Base-by-base conservation (phyloP, 2,113 vertebrate genomes). In the Pyxicephalus adspersus region DNA sequence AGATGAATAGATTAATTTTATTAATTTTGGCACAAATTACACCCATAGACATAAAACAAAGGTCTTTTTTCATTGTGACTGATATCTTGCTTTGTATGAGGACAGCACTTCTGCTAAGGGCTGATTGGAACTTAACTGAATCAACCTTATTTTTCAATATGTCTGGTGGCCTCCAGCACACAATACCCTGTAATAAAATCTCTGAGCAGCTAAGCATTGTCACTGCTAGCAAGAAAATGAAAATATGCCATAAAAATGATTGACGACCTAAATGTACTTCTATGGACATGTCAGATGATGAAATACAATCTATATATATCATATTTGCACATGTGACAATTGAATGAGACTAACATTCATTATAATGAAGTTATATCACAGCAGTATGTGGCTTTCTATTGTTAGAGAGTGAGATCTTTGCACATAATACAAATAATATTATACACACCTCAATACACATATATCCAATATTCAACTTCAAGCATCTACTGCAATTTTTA, bases 231-330 rank as follows among this genome's bases (percentile, higher is more conserved):
- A 50, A 61, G 64, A 85, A 89, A 90, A 88, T 84, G 51, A 85
- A 89, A 83, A 86, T 28, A 65, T 3, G 15, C 72, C 75, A 81
- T 84, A 74, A 87, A 84, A 83, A 50, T 19, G 3, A 88, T 79
- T 83, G 83, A 77, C 75, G 64, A 0, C 0, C 82, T 85, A 87
- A 87, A 80, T 77, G 83, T 87, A 87, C 83, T 26, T 83, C 77
- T 67, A 83, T 86, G 83, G 73, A 78, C 80, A 83, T 87, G 87
- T 79, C 85, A 86, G 50, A 79, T 86, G 85, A 75, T 79, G 84
- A 82, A 89, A 86, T 52, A 26, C 73, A 78, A 79, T 60, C 85
- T 84, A 89, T 89, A 87, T 86, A 87, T 86, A 88, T 89, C 87
- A 85, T 57, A 78, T 64, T 73, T 57, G 88, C 87, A 85, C 6